Percentiles rank a stretch among this genome's conserved stretches.
These are phyloP conservation scores for Gambusia affinis DNA, from an alignment of 2,113 vertebrate species.

Conservation along the genomic window DNA sequence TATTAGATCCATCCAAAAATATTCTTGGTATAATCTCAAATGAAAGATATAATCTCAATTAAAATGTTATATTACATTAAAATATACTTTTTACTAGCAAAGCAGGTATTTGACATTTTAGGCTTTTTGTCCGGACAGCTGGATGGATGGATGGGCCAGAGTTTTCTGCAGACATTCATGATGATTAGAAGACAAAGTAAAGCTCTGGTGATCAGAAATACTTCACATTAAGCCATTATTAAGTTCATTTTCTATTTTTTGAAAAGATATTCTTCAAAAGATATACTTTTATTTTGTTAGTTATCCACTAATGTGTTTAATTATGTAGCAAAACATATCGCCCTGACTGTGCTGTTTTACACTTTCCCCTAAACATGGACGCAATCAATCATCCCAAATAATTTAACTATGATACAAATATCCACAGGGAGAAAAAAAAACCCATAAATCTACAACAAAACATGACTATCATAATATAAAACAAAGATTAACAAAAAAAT, in stretches of 20 bases:
- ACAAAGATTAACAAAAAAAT: conserved; percentile 79
- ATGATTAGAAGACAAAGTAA: not conserved
- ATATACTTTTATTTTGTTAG: not conserved
- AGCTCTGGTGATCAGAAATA: conserved; percentile 1
- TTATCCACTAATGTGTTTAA: not conserved
- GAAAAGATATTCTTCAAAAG: too few relatives aligned
- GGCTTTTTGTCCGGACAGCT: not conserved
- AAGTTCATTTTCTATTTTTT: not conserved
- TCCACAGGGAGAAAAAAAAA: conserved; percentile 22
- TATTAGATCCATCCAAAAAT: not conserved
- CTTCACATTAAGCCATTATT: not conserved
- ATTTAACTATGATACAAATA: conserved; percentile 45
- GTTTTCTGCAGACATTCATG: not conserved
- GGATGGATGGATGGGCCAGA: not conserved
- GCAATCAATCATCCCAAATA: conserved; percentile 28
- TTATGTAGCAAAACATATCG: not conserved
- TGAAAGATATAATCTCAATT: not conserved
- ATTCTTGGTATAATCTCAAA: not conserved
- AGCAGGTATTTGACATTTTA: not conserved
- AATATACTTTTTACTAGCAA: not conserved
- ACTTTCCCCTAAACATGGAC: conserved; percentile 4
- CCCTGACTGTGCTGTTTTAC: not conserved
- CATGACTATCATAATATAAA: conserved; percentile 70
- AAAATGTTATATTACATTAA: not conserved
- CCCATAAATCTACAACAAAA: conserved; percentile 47